Conservation (phyloP, 1,140 invertebrate species). For the Fopius arisanus region DNA sequence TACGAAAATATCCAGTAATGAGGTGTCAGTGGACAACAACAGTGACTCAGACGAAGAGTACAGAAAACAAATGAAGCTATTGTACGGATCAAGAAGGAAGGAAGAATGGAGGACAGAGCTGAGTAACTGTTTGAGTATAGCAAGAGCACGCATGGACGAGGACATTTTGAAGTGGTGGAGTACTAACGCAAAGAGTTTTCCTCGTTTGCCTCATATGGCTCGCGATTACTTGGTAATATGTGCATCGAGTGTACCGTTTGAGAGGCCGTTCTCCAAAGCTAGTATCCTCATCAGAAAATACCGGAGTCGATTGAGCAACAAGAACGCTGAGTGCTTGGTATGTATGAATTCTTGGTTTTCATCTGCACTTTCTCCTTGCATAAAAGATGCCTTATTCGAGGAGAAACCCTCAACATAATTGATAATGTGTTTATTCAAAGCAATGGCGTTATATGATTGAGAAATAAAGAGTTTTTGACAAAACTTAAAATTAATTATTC, state of each 20-base stretch:
- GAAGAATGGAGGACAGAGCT: constrained; percentile 1
- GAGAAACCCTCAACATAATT: neutral
- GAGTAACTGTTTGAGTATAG: neutral
- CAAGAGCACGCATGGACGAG: neutral
- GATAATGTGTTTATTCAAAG: neutral
- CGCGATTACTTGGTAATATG: constrained; percentile 17
- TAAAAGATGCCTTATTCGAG: neutral
- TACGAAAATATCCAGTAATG: neutral
- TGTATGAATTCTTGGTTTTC: constrained; percentile 21
- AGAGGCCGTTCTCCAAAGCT: constrained; percentile 18
- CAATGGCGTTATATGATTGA: neutral
- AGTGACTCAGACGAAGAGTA: neutral
- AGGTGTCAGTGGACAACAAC: neutral
- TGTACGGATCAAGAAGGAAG: neutral
- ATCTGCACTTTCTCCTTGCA: neutral
- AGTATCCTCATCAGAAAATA: constrained; percentile 9
- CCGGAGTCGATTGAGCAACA: constrained; percentile 2
- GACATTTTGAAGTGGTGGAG: constrained; percentile 18
- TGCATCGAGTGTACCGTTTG: constrained; percentile 14
- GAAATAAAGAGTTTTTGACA: neutral
- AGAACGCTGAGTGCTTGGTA: constrained; percentile 11
- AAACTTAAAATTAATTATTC: neutral
- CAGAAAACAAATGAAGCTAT: neutral
- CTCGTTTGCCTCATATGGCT: constrained; percentile 1
- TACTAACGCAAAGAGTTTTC: neutral